Conservation (phyloP, 2,888 invertebrate genomes). For the Spisula subtruncata region DNA sequence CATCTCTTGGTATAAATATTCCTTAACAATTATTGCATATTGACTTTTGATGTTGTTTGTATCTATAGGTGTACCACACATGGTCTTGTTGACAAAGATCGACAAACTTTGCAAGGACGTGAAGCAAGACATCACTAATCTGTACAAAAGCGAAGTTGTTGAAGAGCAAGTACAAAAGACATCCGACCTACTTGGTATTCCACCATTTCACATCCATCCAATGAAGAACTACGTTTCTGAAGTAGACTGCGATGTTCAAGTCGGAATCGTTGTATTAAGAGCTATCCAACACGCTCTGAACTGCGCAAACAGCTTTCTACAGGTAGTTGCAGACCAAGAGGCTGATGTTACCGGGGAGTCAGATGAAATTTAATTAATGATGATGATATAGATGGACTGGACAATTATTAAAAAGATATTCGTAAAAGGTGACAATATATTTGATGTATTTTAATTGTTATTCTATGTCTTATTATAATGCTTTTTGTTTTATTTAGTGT, state of each 20-base stretch:
- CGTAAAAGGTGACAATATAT: neutral
- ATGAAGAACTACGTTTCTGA: slow-evolving; percentile 72
- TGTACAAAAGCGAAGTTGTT: slow-evolving; percentile 56
- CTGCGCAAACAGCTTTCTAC: neutral
- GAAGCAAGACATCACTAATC: slow-evolving; percentile 3
- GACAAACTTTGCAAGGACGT: slow-evolving; percentile 63
- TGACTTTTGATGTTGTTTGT: too few relatives aligned
- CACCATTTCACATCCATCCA: slow-evolving; percentile 60
- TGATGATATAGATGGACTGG: neutral
- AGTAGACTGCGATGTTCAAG: slow-evolving; percentile 42
- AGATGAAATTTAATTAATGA: neutral
- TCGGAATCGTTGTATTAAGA: slow-evolving; percentile 60
- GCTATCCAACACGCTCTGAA: neutral
- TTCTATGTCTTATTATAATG: too few relatives aligned
- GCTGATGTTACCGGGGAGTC: neutral
- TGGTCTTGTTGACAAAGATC: slow-evolving; percentile 66
- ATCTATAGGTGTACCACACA: slow-evolving; percentile 46
- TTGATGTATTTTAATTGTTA: neutral
- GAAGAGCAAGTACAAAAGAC: slow-evolving; percentile 55
- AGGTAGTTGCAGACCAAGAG: neutral
- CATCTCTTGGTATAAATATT: too few relatives aligned
- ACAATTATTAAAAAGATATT: neutral
- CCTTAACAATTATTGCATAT: too few relatives aligned
- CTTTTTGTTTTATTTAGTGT: too few relatives aligned
- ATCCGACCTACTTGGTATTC: slow-evolving; percentile 64